A percentile compares a stretch with the other conserved stretches of the same genome.
These are phyloP conservation scores for Prietella phreatophila DNA, from an alignment of 2,113 vertebrate genomes.

Conservation along the genomic window DNA sequence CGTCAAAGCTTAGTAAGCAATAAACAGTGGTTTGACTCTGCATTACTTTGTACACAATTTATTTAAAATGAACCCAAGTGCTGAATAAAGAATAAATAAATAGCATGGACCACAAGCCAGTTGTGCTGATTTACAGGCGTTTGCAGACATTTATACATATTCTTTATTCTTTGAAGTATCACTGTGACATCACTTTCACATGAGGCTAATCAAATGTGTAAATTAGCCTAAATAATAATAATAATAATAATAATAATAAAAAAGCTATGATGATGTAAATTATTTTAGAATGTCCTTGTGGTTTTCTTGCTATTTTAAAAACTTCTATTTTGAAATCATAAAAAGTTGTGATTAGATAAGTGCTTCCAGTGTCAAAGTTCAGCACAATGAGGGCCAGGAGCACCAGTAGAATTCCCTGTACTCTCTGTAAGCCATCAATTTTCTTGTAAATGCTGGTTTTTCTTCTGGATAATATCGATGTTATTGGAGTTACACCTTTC, in stretches of 20 bases:
- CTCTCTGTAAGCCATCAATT: neutral
- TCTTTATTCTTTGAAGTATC: neutral
- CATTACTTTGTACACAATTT: neutral
- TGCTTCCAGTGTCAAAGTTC: neutral
- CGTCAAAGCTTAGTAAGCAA: neutral
- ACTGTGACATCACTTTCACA: neutral
- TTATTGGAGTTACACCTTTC: neutral
- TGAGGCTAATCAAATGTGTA: neutral
- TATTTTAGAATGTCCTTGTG: neutral
- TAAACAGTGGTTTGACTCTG: neutral
- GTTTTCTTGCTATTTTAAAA: neutral
- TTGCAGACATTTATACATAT: neutral
- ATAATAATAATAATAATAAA: neutral
- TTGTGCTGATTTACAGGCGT: neutral
- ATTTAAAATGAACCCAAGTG: neutral
- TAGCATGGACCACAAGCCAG: neutral
- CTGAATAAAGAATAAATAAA: neutral
- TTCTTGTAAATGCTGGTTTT: neutral
- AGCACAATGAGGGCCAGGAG: neutral
- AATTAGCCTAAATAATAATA: neutral
- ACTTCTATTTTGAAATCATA: neutral
- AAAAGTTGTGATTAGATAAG: neutral
- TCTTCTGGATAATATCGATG: neutral
- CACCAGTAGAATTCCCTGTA: neutral
- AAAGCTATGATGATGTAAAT: neutral